Evolutionary conservation across 2,113 vertebrate species (phyloP), one percentile per base, ranked within the genome.

Genomic region (Illadopsis cleaveri): DNA sequence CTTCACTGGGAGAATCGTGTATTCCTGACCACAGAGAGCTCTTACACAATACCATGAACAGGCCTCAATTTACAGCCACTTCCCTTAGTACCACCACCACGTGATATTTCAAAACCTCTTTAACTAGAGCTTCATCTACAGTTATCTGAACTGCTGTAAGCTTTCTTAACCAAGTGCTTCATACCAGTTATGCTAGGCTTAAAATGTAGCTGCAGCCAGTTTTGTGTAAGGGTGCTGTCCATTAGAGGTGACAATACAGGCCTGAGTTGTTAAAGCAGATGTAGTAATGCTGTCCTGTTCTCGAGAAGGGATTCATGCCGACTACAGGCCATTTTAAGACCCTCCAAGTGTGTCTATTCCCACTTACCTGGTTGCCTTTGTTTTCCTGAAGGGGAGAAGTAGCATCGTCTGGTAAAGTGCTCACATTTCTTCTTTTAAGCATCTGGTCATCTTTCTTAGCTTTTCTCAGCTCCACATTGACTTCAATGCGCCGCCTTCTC

Each of bases 381-480:
- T 99, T 99, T 92, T 99, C 99, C 75, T 99, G 99, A 40, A 99
- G 98, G 5, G 99, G 99, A 80, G 99, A 99, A 9, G 99, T 99
- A 2, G 98, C 98, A 69, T 99, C 99, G 1, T 99, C 99, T 2
- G 97, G 97, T 58, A 98, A 97, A 7, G 97, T 98, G 94, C 97
- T 97, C 30, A 99, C 98, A 15, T 99, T 99, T 94, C 99, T 98
- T 96, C 98, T 98, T 96, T 99, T 99, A 75, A 99, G 97, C 95
- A 99, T 98, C 94, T 99, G 99, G 17, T 99, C 99, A 77, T 99
- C 99, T 90, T 99, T 99, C 96, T 99, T 99, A 2, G 99, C 99
- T 97, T 99, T 99, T 25, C 99, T 97, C 48, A 99, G 97, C 78
- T 99, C 99, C 51, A 99, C 98, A 21, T 98, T 99, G 50, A 99